Conservation (phyloP, 2,797 vertebrate genomes). For the Chelonia mydas region DNA sequence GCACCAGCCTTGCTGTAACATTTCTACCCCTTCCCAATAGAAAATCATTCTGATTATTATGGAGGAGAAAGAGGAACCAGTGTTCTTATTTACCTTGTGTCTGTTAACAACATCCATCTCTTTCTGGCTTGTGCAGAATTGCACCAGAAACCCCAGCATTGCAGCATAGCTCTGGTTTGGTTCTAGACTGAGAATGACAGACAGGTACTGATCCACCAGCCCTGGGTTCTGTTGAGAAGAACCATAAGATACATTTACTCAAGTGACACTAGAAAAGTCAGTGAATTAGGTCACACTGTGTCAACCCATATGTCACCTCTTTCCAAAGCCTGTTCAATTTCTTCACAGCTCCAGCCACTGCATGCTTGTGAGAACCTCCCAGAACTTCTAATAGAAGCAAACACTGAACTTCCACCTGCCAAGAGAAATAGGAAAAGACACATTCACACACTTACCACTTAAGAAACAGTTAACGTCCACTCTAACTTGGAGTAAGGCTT, state of each 20-base stretch:
- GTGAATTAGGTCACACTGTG: accelerated
- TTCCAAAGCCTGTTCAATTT: slow-evolving; percentile 91
- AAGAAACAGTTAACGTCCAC: neutral
- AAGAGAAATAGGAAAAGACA: neutral
- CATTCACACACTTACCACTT: neutral
- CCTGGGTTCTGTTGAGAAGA: slow-evolving; percentile 84
- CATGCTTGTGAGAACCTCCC: slow-evolving; percentile 90
- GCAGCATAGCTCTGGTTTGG: slow-evolving; percentile 86
- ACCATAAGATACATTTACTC: accelerated
- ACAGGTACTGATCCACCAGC: slow-evolving; percentile 90
- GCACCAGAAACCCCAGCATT: slow-evolving; percentile 90
- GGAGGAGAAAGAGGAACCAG: neutral
- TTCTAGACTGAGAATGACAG: slow-evolving; percentile 89
- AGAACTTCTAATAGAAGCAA: slow-evolving; percentile 91
- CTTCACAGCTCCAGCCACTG: slow-evolving; percentile 88
- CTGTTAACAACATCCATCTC: slow-evolving; percentile 87
- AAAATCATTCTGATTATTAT: neutral
- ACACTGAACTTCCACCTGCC: slow-evolving; percentile 95
- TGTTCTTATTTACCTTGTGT: slow-evolving; percentile 85
- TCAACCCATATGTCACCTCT: slow-evolving; percentile 79
- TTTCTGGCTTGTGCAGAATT: slow-evolving; percentile 91
- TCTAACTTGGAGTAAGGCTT: neutral
- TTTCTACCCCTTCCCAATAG: neutral
- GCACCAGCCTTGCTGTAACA: neutral
- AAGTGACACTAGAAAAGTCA: neutral